Evolutionary conservation across 1,140 invertebrate genomes (phyloP), one percentile per base, ranked within the genome.

Genomic region (Drosophila guanche): DNA sequence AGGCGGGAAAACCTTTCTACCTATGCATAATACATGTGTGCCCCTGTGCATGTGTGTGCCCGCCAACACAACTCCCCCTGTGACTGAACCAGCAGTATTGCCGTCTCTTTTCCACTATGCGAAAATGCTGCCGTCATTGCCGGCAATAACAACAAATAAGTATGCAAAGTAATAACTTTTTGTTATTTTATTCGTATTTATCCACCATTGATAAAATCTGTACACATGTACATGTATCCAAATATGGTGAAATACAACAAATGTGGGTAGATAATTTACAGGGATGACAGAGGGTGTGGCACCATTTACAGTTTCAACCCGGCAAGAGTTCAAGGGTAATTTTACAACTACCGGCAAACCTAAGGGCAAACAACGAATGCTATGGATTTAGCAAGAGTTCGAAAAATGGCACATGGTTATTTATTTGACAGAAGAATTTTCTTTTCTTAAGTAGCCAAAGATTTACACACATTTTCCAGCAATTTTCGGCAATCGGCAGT

Each of bases 321-420:
- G 65, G 62, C 65, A 41, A 58, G 37, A 69, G 66, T 69, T 69
- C 66, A 69, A 69, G 66, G 66, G 66, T 69, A 69, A 69, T 63
- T 69, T 69, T 50, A 69, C 66, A 69, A 69, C 50, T 69, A 51
- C 66, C 66, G 66, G 66, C 43, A 69, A 69, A 52, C 48, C 37
- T 69, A 68, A 68, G 66, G 66, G 63, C 68, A 65, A 69, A 52
- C 25, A 14, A 14, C 3, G 12, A 10, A 37, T 37, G 10, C 0
- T 37, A 4, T 37, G 8, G 33, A 10, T 37, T 37, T 12, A 12
- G 10, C 3, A 12, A 4, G 3, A 37, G 4, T 3, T 37, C 1
- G 33, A 12, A 10, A 33, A 37, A 37, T 10, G 10, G 10, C 33
- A 37, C 33, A 37, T 37, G 33, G 33, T 37, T 37, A 1, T 12